Evolutionary conservation across 1,140 invertebrate species (phyloP).

Genomic region (Galleria mellonella): DNA sequence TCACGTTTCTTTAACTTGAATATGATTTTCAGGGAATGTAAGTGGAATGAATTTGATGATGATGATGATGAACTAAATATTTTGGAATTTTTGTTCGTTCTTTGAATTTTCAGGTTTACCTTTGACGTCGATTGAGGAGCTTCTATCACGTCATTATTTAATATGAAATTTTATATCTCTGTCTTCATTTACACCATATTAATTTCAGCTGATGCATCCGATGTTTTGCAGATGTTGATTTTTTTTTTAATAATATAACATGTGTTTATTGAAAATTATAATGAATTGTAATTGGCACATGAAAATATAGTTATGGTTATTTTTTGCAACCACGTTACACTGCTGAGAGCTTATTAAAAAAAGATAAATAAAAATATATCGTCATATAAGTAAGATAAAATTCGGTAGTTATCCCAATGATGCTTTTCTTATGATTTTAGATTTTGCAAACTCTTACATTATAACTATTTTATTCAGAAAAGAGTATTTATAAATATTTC

Average conservation of each 20-base stretch:
- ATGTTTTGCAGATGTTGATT: conserved; percentile 61
- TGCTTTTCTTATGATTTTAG: too few species aligned
- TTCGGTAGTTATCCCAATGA: too few species aligned
- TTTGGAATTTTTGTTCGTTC: conserved; percentile 42
- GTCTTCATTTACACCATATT: conserved; percentile 43
- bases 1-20: conserved; percentile 50
- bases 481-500: too few species aligned
- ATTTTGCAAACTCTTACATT: too few species aligned
- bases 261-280: background rate
- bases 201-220: conserved; percentile 61
- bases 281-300: background rate
- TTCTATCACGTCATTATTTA: conserved; percentile 54
- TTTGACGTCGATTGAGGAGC: conserved; percentile 58
- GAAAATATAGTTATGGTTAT: conserved; percentile 9
- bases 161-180: conserved; percentile 31
- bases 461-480: too few species aligned
- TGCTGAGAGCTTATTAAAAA: background rate
- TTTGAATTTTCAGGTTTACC: conserved; percentile 53
- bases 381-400: too few species aligned
- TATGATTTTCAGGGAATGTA: conserved; percentile 57
- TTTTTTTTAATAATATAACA: conserved; percentile 22
- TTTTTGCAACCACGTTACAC: conserved; percentile 3
- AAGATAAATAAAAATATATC: too few species aligned
- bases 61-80: conserved; percentile 29
- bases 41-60: conserved; percentile 66